phyloP scores from a whole-genome alignment of 1,140 invertebrate species.

The Trichomalopsis sarcophagae region DNA sequence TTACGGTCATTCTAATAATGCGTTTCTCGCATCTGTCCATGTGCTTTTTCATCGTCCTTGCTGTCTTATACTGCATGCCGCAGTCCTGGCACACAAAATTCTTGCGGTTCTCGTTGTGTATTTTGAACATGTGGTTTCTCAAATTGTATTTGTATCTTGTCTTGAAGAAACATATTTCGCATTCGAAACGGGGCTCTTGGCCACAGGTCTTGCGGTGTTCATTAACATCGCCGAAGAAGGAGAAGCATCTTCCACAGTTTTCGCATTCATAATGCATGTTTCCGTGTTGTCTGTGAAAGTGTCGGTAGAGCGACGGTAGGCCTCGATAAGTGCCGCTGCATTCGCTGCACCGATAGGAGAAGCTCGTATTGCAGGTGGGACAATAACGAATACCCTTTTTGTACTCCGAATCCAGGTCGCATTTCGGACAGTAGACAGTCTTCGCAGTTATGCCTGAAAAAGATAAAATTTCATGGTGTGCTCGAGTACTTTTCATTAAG shows the following conservation, averaged over 20 bases:
- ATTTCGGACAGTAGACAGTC: conserved; percentile 15
- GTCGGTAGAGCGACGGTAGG: neutral
- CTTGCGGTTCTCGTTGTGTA: conserved; percentile 16
- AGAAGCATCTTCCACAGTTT: neutral
- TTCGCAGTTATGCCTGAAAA: neutral
- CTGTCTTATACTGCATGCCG: conserved; percentile 14
- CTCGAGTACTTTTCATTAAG: no score
- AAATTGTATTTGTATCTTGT: conserved; percentile 35
- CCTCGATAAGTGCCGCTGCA: neutral
- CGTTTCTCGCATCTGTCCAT: neutral
- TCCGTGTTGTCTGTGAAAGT: conserved; percentile 6
- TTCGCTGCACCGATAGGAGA: neutral
- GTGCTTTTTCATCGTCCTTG: neutral
- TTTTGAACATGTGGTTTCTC: conserved; percentile 1
- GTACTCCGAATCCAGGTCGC: neutral
- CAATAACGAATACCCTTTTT: neutral
- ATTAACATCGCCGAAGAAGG: conserved; percentile 20
- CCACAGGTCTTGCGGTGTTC: conserved; percentile 25
- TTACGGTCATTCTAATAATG: neutral
- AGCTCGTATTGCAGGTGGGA: neutral
- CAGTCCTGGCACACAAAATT: neutral
- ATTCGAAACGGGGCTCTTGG: conserved; percentile 1
- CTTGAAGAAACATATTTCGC: conserved; percentile 20
- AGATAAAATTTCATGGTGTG: neutral
- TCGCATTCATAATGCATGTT: neutral